Evolutionary conservation across 1,140 invertebrate species (phyloP), one percentile per base, ranked within the genome.

Genomic region (Anastatus disparis): DNA sequence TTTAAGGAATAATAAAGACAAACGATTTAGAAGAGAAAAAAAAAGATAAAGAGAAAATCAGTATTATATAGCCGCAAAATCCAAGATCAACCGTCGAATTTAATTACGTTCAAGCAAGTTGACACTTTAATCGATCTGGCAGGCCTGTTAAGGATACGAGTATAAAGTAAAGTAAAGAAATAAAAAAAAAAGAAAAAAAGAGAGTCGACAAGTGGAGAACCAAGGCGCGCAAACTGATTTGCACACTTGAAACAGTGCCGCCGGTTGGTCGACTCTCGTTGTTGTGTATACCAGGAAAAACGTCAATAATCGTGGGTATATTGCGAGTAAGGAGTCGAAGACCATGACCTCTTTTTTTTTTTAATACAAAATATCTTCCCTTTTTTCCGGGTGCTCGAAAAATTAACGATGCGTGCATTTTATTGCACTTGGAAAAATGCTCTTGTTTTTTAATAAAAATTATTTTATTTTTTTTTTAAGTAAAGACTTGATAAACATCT

Each of bases 301-400:
- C 50, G 26, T 52, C 50, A 26, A 52, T 52, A 52, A 52, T 52
- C n/a, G n/a, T n/a, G n/a, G n/a, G n/a, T n/a, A n/a, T n/a, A n/a
- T n/a, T n/a, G n/a, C n/a, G n/a, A n/a, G n/a, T n/a, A n/a, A n/a
- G 13, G 2, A 20, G 50, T 10, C 22, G 50, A 22, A 52, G 50
- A 52, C 50, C 50, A 7, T 52, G 50, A 52, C 50, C 50, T 26
- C 31, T 35, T 35, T 35, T n/a, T n/a, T n/a, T n/a, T n/a, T n/a
- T n/a, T n/a, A n/a, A n/a, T n/a, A 35, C 31, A 4, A 10, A 35
- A 6, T 10, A 35, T 52, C 50, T 52, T 24, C 50, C 50, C n/a
- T n/a, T 15, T n/a, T 52, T 52, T 52, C 50, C 50, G 50, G 50
- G 1, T 52, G 20, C 24, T 26, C 3, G 26, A 17, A 20, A 12